Conservation (phyloP, 1,140 invertebrate species). For the Tetramorium alpestre region DNA sequence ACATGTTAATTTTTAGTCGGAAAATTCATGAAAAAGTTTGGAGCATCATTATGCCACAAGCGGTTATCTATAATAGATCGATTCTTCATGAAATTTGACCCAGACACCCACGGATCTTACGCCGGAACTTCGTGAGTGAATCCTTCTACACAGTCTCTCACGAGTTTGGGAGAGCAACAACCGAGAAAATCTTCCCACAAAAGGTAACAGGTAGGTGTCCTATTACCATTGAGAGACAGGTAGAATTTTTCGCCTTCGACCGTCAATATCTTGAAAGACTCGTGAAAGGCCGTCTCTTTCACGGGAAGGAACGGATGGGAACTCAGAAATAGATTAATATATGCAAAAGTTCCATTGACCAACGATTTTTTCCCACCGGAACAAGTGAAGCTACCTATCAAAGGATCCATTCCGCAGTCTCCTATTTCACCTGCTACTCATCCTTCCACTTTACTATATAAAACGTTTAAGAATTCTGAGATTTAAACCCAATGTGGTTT, state of each 20-base stretch:
- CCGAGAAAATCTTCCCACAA: constrained; percentile 81
- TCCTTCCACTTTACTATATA: background rate
- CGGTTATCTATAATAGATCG: constrained; percentile 63
- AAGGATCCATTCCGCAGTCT: constrained; percentile 6
- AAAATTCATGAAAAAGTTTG: background rate
- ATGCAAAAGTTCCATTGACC: constrained; percentile 80
- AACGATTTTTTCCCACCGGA: constrained; percentile 80
- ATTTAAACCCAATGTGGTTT: constrained; percentile 17
- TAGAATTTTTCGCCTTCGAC: constrained; percentile 72
- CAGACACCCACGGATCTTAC: constrained; percentile 48
- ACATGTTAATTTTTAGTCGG: background rate
- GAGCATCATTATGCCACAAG: background rate
- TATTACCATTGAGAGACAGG: constrained; percentile 83
- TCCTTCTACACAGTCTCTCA: constrained; percentile 73
- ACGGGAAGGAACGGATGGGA: constrained; percentile 74
- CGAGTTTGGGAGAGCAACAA: constrained; percentile 68
- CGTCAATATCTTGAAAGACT: constrained; percentile 64
- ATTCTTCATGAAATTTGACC: constrained; percentile 68
- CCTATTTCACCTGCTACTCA: constrained; percentile 80
- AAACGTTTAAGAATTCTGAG: constrained; percentile 47
- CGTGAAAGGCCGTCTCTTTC: constrained; percentile 65
- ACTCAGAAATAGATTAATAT: constrained; percentile 82
- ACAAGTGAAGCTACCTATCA: constrained; percentile 74
- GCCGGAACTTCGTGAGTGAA: constrained; percentile 64
- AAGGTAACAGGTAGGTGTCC: constrained; percentile 84